Base-by-base conservation (phyloP, 2,888 invertebrate species). In the Boloria euphrosyne region DNA sequence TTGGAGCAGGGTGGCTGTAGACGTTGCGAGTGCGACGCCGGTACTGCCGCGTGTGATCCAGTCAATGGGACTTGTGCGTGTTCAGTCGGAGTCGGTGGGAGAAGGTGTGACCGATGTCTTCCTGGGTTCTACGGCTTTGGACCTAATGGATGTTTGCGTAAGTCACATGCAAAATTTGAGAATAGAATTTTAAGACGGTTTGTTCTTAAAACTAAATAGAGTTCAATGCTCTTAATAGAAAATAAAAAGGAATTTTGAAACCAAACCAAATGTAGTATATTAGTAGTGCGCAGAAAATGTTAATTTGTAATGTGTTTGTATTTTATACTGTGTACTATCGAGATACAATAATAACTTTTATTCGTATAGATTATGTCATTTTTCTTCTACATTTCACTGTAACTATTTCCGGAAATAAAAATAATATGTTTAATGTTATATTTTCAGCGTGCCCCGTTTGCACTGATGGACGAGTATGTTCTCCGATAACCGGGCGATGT, bases 401-500 rank as follows among this genome's bases (percentile, higher is more conserved):
- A 7, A 7, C 7, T 49, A 49, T 16, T 16, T n/a, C n/a, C n/a
- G n/a, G n/a, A n/a, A n/a, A n/a, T n/a, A n/a, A n/a, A n/a, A n/a
- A n/a, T n/a, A n/a, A n/a, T n/a, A n/a, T n/a, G n/a, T 22, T 50
- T 50, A 59, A 13, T 66, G 51, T 73, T 62, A 38, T 38, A 7
- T 38, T 38, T 38, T 38, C 85, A 96, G 96, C 93, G 49, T 98
- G 98, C 79, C 96, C 97, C 14, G 87, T 93, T 0, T 98, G 98
- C 81, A 93, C 94, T 63, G 95, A 95, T 31, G 98, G 97, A 6
- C 97, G 98, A 81, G 95, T 98, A 63, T 99, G 99, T 81, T 97
- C 99, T 78, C 94, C 96, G 0, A 93, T 95, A 72, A 97, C 95
- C 60, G 99, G 99, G 0, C 95, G 97, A 66, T 99, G 99, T 87